Evolutionary conservation across 2,888 invertebrate species (phyloP), one percentile per base, ranked within the genome.

Genomic region (Cheiracanthium punctorium): DNA sequence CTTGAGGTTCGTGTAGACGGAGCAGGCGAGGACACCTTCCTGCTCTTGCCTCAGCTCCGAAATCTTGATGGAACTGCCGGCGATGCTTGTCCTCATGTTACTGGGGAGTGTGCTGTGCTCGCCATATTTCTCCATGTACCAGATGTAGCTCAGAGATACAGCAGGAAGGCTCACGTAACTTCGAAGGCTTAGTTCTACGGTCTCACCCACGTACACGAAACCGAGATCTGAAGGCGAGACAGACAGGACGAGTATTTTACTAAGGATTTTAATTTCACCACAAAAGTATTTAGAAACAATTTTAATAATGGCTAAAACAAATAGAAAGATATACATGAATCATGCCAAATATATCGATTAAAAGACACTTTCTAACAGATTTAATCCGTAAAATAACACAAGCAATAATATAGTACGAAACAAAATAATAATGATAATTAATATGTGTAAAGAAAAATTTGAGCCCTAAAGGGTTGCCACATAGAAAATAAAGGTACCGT

Each of bases 161-260:
- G 67, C 24, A n/a, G 86, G 86, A 1, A 87, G 30, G 10, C 64
- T 41, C 14, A 81, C 67, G 65, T 37, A 81, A 20, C 81, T 87
- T 10, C 65, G 72, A 33, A 87, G 48, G 43, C 76, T 87, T 14
- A 87, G 20, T 0, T 52, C 24, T 4, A 87, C 14, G 0, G 74
- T 70, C 30, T 87, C 86, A 1, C 86, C 86, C 0, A 65, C 71
- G 14, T 87, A 81, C 1, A 87, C 80, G 14, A 81, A 87, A 10
- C 86, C 86, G 0, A 87, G 30, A 33, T 87, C 86, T 87, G 30
- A 0, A 65, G 70, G 20, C 28, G 12, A 20, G 17, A 65, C n/a
- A n/a, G n/a, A n/a, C n/a, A n/a, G n/a, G n/a, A n/a, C n/a, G n/a
- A n/a, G n/a, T n/a, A n/a, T n/a, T n/a, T n/a, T n/a, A n/a, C n/a